phyloP scores from a whole-genome alignment of 30 jellyfish, hydroid and myxozoan genomes.

The Nemopilema nomurai region DNA sequence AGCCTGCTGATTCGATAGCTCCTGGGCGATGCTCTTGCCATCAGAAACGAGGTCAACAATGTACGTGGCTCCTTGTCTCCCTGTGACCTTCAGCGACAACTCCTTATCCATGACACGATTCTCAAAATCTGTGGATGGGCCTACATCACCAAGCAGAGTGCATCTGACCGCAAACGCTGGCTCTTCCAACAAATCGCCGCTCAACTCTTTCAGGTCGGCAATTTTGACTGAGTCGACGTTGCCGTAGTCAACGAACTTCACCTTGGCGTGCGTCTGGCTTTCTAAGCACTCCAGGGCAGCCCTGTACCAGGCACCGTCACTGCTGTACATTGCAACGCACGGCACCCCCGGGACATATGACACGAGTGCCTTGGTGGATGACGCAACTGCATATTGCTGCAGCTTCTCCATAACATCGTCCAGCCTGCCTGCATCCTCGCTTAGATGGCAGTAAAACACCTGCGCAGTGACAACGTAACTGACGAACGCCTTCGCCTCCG shows the following conservation, averaged over 20 bases:
- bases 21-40: slow-evolving; percentile 15
- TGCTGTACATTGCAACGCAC: slow-evolving; percentile 42
- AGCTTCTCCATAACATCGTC: slow-evolving; percentile 46
- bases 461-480: slow-evolving; percentile 38
- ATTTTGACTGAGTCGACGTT: slow-evolving; percentile 4
- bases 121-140: slow-evolving; percentile 23
- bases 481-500: slow-evolving; percentile 34
- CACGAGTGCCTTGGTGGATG: background rate
- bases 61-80: slow-evolving; percentile 6
- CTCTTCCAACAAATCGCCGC: slow-evolving; percentile 3
- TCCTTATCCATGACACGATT: slow-evolving; percentile 15
- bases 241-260: slow-evolving; percentile 59
- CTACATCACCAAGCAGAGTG: slow-evolving; percentile 30
- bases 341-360: slow-evolving; percentile 36
- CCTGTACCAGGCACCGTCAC: slow-evolving; percentile 60
- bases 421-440: slow-evolving; percentile 9
- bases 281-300: slow-evolving; percentile 29
- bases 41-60: slow-evolving; percentile 19
- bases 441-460: slow-evolving; percentile 67
- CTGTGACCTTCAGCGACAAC: slow-evolving; percentile 12
- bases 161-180: slow-evolving; percentile 28
- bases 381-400: slow-evolving; percentile 21
- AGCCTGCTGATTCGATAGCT: background rate
- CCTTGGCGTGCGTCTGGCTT: slow-evolving; percentile 23
- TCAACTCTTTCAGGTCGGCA: slow-evolving; percentile 8